Conservation (phyloP, 2,888 invertebrate genomes). For the Drosophila melanosoma region DNA sequence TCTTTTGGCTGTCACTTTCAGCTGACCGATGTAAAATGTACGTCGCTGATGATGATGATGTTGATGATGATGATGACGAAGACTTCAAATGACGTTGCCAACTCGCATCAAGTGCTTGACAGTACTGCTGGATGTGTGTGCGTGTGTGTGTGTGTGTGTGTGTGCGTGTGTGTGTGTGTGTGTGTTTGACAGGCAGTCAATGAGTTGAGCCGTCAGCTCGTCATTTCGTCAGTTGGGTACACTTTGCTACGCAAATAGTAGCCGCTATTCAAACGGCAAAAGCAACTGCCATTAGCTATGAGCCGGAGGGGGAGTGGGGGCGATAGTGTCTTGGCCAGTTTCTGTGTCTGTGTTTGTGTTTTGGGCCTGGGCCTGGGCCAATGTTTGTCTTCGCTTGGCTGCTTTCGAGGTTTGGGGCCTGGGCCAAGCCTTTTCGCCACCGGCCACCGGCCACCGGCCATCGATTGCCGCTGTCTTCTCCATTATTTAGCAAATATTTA, state of each 20-base stretch:
- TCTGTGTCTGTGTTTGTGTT: conserved; percentile 8
- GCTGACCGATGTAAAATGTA: conserved; percentile 20
- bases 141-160: background rate
- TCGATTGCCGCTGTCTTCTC: conserved; percentile 64
- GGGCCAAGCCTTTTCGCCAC: conserved; percentile 43
- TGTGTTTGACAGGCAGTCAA: conserved; percentile 41
- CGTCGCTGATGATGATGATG: background rate
- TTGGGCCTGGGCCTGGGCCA: conserved; percentile 33
- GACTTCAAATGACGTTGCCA: conserved; percentile 45
- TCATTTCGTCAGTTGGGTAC: conserved; percentile 56
- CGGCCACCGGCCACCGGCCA: conserved; percentile 49
- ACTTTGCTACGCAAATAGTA: conserved; percentile 76
- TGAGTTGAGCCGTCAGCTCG: conserved; percentile 35
- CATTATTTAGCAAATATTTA: conserved; percentile 80
- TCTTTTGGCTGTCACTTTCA: conserved; percentile 30
- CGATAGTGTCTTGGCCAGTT: conserved; percentile 3
- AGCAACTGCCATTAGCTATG: conserved; percentile 67
- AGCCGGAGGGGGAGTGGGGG: background rate
- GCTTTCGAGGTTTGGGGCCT: conserved; percentile 32
- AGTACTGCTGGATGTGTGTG: conserved; percentile 3
- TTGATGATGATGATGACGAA: conserved; percentile 2
- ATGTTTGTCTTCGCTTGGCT: conserved; percentile 63
- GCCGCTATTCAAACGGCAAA: conserved; percentile 60
- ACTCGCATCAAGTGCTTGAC: conserved; percentile 23
- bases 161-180: conserved; percentile 15